Conservation (phyloP, 2,113 vertebrate genomes). For the Sapajus apella region DNA sequence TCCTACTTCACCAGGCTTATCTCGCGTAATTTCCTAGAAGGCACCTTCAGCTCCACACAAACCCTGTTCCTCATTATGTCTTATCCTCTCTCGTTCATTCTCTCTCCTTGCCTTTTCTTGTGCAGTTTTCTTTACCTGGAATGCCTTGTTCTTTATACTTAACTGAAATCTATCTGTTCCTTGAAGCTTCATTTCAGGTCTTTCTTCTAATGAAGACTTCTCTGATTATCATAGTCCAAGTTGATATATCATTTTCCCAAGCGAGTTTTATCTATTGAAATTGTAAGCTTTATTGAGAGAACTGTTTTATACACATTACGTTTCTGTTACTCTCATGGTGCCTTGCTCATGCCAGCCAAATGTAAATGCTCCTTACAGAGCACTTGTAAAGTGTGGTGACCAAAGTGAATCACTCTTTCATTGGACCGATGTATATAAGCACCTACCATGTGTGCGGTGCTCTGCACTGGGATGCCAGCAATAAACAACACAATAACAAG, state of each 20-base stretch:
- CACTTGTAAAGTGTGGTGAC: not conserved
- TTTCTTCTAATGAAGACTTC: not conserved
- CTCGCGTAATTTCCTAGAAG: constrained; percentile 24
- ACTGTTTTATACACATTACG: not conserved
- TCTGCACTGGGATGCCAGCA: not conserved
- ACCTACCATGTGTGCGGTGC: not conserved
- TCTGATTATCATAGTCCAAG: not conserved
- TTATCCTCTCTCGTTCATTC: not conserved
- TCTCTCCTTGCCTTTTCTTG: not conserved
- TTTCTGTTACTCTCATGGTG: not conserved
- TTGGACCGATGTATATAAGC: not conserved
- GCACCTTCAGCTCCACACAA: not conserved
- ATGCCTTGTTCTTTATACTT: constrained; percentile 11
- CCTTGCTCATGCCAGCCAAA: not conserved
- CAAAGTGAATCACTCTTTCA: not conserved
- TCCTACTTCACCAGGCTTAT: not conserved
- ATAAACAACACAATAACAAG: not conserved
- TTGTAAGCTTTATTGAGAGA: not conserved
- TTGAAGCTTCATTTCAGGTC: not conserved
- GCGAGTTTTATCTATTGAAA: not conserved
- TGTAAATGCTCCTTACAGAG: not conserved
- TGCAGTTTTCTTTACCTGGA: not conserved
- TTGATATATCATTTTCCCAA: not conserved
- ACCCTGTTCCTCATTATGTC: not conserved
- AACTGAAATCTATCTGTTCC: not conserved